Conservation (phyloP, 2,113 vertebrate species). For the Tragelaphus scriptus region DNA sequence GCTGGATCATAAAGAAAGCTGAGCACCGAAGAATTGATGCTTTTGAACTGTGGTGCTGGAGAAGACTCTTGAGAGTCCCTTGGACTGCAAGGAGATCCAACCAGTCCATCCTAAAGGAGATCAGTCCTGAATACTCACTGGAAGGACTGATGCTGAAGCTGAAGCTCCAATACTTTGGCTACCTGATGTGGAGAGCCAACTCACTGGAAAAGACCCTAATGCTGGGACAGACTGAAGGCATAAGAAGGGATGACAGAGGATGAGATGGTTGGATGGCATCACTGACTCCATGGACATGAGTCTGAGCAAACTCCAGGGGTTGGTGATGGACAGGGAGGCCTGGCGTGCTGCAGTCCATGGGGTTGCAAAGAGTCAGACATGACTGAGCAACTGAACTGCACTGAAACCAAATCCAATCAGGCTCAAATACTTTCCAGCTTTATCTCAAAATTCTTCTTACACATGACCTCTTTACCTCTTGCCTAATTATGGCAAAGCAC, state of each 20-base stretch:
- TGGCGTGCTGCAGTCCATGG: background rate
- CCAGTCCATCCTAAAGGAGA: background rate
- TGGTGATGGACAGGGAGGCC: background rate
- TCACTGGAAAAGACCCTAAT: background rate
- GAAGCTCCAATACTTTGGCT: background rate
- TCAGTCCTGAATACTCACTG: background rate
- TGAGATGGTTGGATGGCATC: background rate
- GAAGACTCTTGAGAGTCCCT: background rate
- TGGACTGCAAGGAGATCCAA: background rate
- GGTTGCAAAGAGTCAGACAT: background rate
- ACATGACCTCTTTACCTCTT: background rate
- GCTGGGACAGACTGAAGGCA: background rate
- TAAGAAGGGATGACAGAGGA: background rate
- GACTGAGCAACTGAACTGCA: background rate
- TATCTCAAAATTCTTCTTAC: background rate
- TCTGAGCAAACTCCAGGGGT: accelerated
- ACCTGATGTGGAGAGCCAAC: background rate
- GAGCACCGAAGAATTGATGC: background rate
- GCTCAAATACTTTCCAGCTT: background rate
- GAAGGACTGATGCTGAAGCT: background rate
- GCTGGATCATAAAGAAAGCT: background rate
- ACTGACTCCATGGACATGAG: background rate
- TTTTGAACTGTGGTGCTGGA: background rate
- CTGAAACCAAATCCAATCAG: background rate
- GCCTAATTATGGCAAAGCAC: background rate